A percentile compares a stretch with the other conserved stretches of the same genome.
Evolutionary conservation across 1,140 invertebrate genomes (phyloP).

Genomic region (Cepaea nemoralis): DNA sequence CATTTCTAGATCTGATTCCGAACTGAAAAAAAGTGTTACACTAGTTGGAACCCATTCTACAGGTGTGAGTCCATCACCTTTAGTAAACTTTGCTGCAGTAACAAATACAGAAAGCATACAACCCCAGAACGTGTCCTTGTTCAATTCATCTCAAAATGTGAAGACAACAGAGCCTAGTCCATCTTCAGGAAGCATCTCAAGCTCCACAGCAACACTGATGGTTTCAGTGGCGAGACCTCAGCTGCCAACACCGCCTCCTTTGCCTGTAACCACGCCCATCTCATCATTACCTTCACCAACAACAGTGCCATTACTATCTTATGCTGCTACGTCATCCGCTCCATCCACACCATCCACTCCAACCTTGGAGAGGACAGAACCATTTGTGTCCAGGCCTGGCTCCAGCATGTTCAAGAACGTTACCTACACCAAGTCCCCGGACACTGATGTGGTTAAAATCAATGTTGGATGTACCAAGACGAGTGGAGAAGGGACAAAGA

Average conservation of each 20-base stretch:
- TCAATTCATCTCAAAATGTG: background rate
- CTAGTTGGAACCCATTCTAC: background rate
- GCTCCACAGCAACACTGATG: background rate
- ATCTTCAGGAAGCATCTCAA: too few species aligned
- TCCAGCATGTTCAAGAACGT: slow-evolving; percentile 28
- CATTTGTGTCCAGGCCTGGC: slow-evolving; percentile 13
- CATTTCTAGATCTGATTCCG: background rate
- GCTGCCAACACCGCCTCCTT: background rate
- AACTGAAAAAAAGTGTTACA: background rate
- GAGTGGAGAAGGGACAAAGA: slow-evolving; percentile 31
- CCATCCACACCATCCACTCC: background rate
- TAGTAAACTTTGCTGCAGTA: background rate
- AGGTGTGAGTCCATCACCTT: background rate
- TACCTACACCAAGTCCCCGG: slow-evolving; percentile 26
- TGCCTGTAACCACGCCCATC: background rate
- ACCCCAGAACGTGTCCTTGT: background rate
- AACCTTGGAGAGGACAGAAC: slow-evolving; percentile 14
- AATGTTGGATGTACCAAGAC: slow-evolving; percentile 23
- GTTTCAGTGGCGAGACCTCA: background rate
- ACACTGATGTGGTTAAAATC: slow-evolving; percentile 33
- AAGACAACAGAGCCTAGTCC: background rate
- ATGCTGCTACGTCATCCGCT: background rate
- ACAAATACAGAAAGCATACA: background rate
- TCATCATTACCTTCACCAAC: slow-evolving; percentile 15
- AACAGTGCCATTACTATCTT: background rate